Percentiles rank a stretch among this genome's conserved stretches.
Conservation (phyloP, 2,797 vertebrate genomes). For the Brotula barbata region DNA sequence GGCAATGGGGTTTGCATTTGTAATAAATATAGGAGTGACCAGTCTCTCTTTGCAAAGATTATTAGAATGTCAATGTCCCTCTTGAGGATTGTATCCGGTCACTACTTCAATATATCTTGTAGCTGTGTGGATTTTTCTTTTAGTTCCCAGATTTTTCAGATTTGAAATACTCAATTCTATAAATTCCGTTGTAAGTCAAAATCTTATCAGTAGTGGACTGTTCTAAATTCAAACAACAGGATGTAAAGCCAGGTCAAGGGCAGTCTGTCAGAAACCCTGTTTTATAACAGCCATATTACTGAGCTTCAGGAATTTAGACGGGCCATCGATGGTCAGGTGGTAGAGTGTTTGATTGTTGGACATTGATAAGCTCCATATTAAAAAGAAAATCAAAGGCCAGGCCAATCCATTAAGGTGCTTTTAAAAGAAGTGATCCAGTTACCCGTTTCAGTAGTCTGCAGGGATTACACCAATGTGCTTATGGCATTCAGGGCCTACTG, state of each 20-base stretch:
- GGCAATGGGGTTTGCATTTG: constrained; percentile 28
- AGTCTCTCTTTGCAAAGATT: constrained; percentile 32
- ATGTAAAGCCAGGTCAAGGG: constrained; percentile 63
- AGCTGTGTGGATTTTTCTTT: constrained; percentile 41
- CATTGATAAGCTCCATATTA: constrained; percentile 72
- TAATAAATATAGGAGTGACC: constrained; percentile 28
- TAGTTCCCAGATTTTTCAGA: constrained; percentile 26
- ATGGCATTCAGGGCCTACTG: constrained; percentile 77
- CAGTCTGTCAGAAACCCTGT: constrained; percentile 51
- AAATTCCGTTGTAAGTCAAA: constrained; percentile 43
- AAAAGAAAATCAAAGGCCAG: constrained; percentile 74
- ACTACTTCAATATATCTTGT: constrained; percentile 17
- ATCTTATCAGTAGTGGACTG: constrained; percentile 13
- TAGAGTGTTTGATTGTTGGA: constrained; percentile 59
- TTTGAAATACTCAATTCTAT: constrained; percentile 41
- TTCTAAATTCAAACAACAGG: constrained; percentile 35
- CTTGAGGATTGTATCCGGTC: neutral
- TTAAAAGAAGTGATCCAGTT: constrained; percentile 88
- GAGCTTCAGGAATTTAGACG: constrained; percentile 55
- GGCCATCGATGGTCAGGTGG: constrained; percentile 37
- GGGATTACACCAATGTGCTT: constrained; percentile 87
- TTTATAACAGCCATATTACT: constrained; percentile 62
- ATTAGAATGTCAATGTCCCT: constrained; percentile 18
- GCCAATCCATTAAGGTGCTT: constrained; percentile 86
- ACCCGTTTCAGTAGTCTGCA: constrained; percentile 82